Evolutionary conservation across 1,140 invertebrate genomes (phyloP).

Genomic region (Bombyx mori): DNA sequence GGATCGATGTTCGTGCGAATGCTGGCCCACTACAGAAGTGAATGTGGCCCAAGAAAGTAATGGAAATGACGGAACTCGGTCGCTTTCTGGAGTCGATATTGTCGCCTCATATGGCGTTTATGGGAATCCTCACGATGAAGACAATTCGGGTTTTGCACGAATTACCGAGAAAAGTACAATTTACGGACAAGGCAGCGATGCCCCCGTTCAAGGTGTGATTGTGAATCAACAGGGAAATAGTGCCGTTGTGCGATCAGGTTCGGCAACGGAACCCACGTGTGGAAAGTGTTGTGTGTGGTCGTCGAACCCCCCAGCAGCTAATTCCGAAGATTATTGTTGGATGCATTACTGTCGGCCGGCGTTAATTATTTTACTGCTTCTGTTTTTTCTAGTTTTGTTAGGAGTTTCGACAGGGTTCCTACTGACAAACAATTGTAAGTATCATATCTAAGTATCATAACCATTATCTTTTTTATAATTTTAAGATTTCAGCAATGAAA

Average conservation of each 20-base stretch:
- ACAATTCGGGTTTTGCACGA: constrained; percentile 62
- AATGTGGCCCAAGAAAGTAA: constrained; percentile 43
- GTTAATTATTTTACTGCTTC: constrained; percentile 50
- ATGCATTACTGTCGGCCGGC: constrained; percentile 60
- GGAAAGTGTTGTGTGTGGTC: constrained; percentile 44
- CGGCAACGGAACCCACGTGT: constrained; percentile 33
- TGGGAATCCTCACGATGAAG: constrained; percentile 65
- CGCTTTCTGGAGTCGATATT: constrained; percentile 66
- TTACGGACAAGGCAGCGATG: constrained; percentile 51
- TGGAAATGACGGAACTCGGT: constrained; percentile 50
- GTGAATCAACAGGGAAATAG: constrained; percentile 69
- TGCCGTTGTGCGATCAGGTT: constrained; percentile 53
- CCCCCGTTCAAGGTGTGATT: constrained; percentile 63
- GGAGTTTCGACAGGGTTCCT: constrained; percentile 64
- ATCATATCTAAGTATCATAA: constrained; percentile 15
- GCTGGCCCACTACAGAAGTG: constrained; percentile 66
- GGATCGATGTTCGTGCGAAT: constrained; percentile 67
- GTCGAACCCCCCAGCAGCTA: constrained; percentile 38
- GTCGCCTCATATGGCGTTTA: constrained; percentile 69
- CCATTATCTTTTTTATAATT: neutral
- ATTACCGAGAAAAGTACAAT: constrained; percentile 53
- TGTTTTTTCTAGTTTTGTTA: constrained; percentile 64
- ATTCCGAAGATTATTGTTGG: constrained; percentile 64
- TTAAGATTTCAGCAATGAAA: neutral
- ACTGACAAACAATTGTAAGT: constrained; percentile 67